Evolutionary conservation across 2,888 invertebrate genomes (phyloP).

Genomic region (Mystacides longicornis): DNA sequence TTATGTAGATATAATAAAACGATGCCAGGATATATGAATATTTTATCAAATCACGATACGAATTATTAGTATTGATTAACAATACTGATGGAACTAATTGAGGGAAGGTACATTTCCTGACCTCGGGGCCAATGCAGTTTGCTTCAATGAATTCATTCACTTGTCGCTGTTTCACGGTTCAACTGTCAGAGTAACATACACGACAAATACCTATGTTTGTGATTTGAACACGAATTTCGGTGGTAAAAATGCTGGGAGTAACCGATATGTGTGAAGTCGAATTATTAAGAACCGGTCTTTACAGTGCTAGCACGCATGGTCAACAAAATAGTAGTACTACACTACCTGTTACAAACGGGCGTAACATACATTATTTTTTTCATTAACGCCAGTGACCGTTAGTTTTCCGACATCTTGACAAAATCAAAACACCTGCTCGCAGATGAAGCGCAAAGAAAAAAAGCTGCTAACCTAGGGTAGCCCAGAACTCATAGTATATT

Average conservation of each 20-base stretch:
- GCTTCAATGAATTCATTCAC: neutral
- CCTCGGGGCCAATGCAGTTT: neutral
- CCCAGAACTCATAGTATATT: too few species aligned
- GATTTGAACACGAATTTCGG: too few species aligned
- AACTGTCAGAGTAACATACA: neutral
- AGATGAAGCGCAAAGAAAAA: too few species aligned
- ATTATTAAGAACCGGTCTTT: neutral
- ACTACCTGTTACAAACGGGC: neutral
- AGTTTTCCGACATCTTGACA: too few species aligned
- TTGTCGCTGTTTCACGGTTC: neutral
- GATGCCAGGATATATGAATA: too few species aligned
- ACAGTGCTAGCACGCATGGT: neutral
- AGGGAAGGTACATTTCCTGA: neutral
- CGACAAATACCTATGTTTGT: too few species aligned
- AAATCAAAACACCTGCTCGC: too few species aligned
- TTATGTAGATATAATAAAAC: too few species aligned
- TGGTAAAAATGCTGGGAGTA: too few species aligned
- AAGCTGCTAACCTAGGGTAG: too few species aligned
- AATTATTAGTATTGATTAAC: too few species aligned
- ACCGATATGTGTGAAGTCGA: neutral
- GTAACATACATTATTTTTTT: neutral
- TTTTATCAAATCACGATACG: too few species aligned
- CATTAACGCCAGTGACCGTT: slow-evolving; percentile 1
- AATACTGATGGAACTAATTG: neutral
- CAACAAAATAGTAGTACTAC: slow-evolving; percentile 2